Evolutionary conservation across 92 coral and sea anemone genomes (phyloP).

Genomic region (Siderastrea radians): DNA sequence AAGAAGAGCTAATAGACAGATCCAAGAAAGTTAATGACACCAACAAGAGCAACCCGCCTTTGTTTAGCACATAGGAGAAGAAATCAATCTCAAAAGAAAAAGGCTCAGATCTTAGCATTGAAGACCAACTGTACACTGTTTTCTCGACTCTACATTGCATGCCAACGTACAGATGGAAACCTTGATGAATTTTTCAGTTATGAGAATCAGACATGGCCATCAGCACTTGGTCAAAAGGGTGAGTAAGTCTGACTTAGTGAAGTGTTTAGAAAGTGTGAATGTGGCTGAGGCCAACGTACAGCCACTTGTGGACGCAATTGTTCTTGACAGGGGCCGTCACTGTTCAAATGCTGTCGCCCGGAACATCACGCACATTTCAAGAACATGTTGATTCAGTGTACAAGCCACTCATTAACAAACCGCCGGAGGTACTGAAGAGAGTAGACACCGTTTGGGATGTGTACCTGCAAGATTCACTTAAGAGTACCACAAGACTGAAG

Average conservation of each 20-base stretch:
- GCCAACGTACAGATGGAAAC: slow-evolving; percentile 14
- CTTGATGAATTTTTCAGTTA: slow-evolving; percentile 47
- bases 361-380: slow-evolving; percentile 54
- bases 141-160: slow-evolving; percentile 14
- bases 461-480: background rate
- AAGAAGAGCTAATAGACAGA: slow-evolving; percentile 29
- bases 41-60: slow-evolving; percentile 29
- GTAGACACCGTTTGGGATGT: slow-evolving; percentile 67
- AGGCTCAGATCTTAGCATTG: slow-evolving; percentile 29
- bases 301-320: slow-evolving; percentile 41
- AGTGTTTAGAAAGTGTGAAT: slow-evolving; percentile 31
- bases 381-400: slow-evolving; percentile 47
- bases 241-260: slow-evolving; percentile 65
- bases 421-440: slow-evolving; percentile 42
- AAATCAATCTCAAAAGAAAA: slow-evolving; percentile 18
- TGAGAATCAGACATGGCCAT: slow-evolving; percentile 73
- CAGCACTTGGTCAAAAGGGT: slow-evolving; percentile 65
- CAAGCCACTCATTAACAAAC: slow-evolving; percentile 53
- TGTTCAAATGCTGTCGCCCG: slow-evolving; percentile 52
- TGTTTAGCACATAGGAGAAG: slow-evolving; percentile 12
- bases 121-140: slow-evolving; percentile 1
- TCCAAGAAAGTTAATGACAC: slow-evolving; percentile 29
- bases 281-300: background rate
- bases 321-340: slow-evolving; percentile 74
- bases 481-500: slow-evolving; percentile 27